Evolutionary conservation across 2,113 vertebrate species (phyloP).

Genomic region (Crotalus tigris): DNA sequence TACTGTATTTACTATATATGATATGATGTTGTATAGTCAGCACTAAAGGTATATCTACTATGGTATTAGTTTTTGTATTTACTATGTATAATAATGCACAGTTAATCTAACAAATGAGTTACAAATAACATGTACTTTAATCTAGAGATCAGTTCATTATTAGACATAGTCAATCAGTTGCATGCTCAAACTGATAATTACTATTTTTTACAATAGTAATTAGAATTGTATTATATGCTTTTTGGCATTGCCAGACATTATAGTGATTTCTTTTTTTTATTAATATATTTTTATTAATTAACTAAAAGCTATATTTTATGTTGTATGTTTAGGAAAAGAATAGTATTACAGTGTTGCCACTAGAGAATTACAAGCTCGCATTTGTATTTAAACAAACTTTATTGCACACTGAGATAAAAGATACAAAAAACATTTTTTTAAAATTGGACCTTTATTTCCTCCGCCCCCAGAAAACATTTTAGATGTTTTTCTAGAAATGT

Average conservation of each 20-base stretch:
- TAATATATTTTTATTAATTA: background rate
- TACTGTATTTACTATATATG: background rate
- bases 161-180: background rate
- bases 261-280: background rate
- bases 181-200: background rate
- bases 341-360: background rate
- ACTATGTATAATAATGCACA: background rate
- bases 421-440: background rate
- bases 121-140: slow-evolving; percentile 2
- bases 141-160: background rate
- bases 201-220: background rate
- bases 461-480: background rate
- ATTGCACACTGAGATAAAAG: background rate
- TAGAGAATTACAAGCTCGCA: slow-evolving; percentile 4
- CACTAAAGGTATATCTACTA: background rate
- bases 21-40: background rate
- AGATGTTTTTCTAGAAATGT: slow-evolving; percentile 13
- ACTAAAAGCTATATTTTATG: background rate
- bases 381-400: background rate
- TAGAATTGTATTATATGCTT: background rate
- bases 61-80: background rate
- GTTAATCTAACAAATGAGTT: background rate
- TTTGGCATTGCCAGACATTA: background rate
- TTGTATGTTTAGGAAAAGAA: background rate
- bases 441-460: background rate